Percentiles rank a stretch among this genome's conserved stretches.
phyloP scores from a whole-genome alignment of 2,797 vertebrate genomes.

The Ceyx erithaca region DNA sequence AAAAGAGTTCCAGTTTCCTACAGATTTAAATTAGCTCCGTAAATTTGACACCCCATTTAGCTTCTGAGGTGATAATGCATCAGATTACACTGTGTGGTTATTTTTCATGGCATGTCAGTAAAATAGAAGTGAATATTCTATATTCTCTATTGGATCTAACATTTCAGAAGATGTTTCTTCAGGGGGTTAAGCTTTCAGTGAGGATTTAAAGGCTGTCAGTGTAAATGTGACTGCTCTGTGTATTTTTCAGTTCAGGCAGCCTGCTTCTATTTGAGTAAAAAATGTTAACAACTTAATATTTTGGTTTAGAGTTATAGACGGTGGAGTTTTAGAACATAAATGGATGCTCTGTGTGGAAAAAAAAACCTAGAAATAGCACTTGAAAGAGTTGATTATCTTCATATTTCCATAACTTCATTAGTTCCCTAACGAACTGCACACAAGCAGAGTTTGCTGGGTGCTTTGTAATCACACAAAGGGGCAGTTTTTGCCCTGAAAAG shows the following conservation, averaged over 20 bases:
- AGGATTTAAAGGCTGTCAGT: background rate
- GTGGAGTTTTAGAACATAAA: background rate
- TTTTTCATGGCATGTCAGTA: background rate
- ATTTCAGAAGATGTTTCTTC: slow-evolving; percentile 4
- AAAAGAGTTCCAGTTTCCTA: background rate
- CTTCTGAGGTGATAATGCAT: slow-evolving; percentile 8
- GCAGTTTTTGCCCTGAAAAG: background rate
- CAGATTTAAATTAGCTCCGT: background rate
- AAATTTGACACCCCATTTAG: background rate
- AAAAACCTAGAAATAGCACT: background rate
- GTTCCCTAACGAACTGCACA: background rate
- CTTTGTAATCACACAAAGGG: background rate
- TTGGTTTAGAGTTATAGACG: background rate
- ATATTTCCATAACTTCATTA: background rate
- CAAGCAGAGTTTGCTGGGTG: background rate
- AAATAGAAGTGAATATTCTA: background rate
- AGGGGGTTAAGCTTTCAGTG: background rate
- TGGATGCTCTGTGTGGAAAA: background rate
- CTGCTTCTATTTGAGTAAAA: background rate
- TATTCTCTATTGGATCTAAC: background rate
- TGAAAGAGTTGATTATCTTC: background rate
- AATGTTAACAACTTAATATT: background rate
- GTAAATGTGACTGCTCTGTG: background rate
- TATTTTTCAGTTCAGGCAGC: background rate
- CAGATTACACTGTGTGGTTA: background rate